Evolutionary conservation across 2,113 vertebrate species (phyloP).

Genomic region (Phylloscopus trochiloides): DNA sequence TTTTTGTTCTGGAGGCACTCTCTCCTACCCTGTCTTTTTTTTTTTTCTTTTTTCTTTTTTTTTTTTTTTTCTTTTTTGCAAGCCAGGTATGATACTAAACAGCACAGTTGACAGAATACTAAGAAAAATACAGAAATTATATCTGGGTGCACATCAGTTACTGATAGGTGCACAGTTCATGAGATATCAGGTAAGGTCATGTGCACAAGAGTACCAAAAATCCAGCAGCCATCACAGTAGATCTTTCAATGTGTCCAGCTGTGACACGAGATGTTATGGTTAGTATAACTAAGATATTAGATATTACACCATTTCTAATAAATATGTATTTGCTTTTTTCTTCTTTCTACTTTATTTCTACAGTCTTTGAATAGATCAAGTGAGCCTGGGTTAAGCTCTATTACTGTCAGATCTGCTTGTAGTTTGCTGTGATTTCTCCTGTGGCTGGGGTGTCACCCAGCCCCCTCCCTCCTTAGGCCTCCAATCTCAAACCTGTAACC

Average conservation of each 20-base stretch:
- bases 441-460: rapidly evolving
- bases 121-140: background rate
- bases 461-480: background rate
- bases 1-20: too few species aligned
- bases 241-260: background rate
- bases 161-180: background rate
- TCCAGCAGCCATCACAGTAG: background rate
- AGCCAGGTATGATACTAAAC: background rate
- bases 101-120: background rate
- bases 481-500: background rate
- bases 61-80: background rate
- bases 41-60: rapidly evolving
- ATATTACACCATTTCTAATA: background rate
- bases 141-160: background rate
- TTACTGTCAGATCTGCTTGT: background rate
- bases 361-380: background rate
- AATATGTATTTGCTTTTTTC: background rate
- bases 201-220: background rate
- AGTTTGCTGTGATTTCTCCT: background rate
- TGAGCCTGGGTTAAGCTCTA: background rate
- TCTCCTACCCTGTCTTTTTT: too few species aligned
- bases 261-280: background rate
- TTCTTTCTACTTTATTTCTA: background rate
- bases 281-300: background rate
- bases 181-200: background rate